Evolutionary conservation across 2,888 invertebrate genomes (phyloP).

Genomic region (Eupithecia centaureata): DNA sequence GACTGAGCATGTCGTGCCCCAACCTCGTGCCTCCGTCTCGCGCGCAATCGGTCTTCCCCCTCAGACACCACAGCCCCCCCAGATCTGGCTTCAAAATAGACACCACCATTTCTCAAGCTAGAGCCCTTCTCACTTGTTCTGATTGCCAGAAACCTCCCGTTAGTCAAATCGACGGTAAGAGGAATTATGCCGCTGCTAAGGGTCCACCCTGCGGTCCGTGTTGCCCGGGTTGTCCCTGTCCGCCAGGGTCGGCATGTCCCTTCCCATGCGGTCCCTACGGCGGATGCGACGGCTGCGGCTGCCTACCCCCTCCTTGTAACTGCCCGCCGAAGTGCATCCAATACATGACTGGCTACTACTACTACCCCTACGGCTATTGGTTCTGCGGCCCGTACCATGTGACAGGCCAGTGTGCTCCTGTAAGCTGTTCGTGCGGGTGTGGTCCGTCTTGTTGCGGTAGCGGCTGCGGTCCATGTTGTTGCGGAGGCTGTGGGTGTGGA

Average conservation of each 20-base stretch:
- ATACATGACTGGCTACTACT: conserved; percentile 74
- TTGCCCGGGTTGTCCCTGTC: conserved; percentile 3
- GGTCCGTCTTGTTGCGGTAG: conserved; percentile 43
- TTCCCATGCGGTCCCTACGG: conserved; percentile 56
- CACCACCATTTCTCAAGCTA: conserved; percentile 10
- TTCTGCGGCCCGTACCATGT: conserved; percentile 75
- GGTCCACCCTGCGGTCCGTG: neutral
- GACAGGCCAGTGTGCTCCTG: conserved; percentile 52
- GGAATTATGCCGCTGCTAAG: neutral
- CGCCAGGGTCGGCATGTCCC: conserved; percentile 40
- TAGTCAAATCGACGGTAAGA: conserved; percentile 13
- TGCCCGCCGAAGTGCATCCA: conserved; percentile 65
- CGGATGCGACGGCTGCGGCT: conserved; percentile 53
- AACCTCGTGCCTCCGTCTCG: conserved; percentile 46
- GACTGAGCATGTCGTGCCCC: conserved; percentile 61
- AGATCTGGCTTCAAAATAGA: conserved; percentile 38
- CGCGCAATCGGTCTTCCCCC: conserved; percentile 34
- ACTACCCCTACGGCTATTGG: conserved; percentile 74
- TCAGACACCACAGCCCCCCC: conserved; percentile 47
- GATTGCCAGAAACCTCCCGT: conserved; percentile 28
- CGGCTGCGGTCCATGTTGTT: conserved; percentile 29
- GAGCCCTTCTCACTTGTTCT: conserved; percentile 18
- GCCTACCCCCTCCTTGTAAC: conserved; percentile 69
- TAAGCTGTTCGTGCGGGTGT: conserved; percentile 24
- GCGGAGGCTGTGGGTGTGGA: neutral